Evolutionary conservation across 2,888 invertebrate species (phyloP).

Genomic region (Silvanus unidentatus): DNA sequence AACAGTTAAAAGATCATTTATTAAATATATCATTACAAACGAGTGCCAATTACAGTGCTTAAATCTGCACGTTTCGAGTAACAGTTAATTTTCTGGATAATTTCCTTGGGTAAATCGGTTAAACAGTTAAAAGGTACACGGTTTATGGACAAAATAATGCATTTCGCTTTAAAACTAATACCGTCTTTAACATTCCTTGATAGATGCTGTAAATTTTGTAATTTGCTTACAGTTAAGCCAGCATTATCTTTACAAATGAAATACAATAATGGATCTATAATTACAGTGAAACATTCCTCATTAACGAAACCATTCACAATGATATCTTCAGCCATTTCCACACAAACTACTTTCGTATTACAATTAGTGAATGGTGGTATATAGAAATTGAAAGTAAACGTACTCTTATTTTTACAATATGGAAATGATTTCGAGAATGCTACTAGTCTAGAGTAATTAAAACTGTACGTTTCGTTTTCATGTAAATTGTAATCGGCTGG

Average conservation of each 20-base stretch:
- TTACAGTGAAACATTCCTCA: constrained; percentile 23
- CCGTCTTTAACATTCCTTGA: constrained; percentile 35
- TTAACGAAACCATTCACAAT: constrained; percentile 37
- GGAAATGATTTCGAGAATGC: constrained; percentile 28
- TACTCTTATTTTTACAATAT: constrained; percentile 28
- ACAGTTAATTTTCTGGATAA: constrained; percentile 18
- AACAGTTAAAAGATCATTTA: no score
- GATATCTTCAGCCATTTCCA: constrained; percentile 32
- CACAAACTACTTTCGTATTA: constrained; percentile 31
- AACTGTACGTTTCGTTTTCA: constrained; percentile 22
- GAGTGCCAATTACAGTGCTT: background rate
- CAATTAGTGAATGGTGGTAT: constrained; percentile 26
- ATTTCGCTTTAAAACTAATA: constrained; percentile 36
- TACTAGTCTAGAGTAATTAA: constrained; percentile 31
- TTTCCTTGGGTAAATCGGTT: constrained; percentile 21
- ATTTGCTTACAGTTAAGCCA: constrained; percentile 17
- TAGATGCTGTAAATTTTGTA: constrained; percentile 36
- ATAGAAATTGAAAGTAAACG: constrained; percentile 30
- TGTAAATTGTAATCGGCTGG: constrained; percentile 26
- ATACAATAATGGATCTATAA: constrained; percentile 37
- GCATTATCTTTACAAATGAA: constrained; percentile 24
- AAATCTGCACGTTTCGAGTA: constrained; percentile 9
- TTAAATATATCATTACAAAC: no score
- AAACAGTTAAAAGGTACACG: constrained; percentile 9
- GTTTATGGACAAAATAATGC: constrained; percentile 21